These are phyloP conservation scores for Metalampra italica DNA, from an alignment of 2,888 invertebrate species.

Conservation along the genomic window DNA sequence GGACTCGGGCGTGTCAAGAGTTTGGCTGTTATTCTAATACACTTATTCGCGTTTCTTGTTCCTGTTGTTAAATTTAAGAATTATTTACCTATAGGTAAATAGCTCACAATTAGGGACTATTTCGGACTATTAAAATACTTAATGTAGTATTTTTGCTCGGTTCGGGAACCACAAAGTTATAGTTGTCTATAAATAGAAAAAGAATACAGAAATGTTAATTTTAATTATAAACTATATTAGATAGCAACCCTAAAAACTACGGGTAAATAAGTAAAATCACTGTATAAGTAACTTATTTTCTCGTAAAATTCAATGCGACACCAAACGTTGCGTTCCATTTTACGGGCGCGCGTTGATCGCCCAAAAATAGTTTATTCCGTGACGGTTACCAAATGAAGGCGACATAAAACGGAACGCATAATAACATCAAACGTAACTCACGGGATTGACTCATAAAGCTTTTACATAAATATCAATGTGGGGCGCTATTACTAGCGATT, in stretches of 20 bases:
- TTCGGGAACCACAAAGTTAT: no score
- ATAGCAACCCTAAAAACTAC: neutral
- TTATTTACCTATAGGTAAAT: no score
- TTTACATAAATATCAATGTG: slow-evolving; percentile 46
- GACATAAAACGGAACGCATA: slow-evolving; percentile 65
- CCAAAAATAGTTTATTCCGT: slow-evolving; percentile 64
- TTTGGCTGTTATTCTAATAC: no score
- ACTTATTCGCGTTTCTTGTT: no score
- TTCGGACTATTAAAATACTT: no score
- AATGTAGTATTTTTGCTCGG: no score
- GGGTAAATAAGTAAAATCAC: slow-evolving; percentile 16
- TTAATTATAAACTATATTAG: no score
- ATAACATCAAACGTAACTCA: slow-evolving; percentile 61
- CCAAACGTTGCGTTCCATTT: slow-evolving; percentile 54
- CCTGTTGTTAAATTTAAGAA: no score
- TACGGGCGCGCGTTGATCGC: slow-evolving; percentile 54
- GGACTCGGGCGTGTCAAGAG: no score
- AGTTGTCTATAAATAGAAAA: no score
- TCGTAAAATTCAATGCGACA: slow-evolving; percentile 66
- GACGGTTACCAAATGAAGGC: slow-evolving; percentile 53
- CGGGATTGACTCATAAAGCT: slow-evolving; percentile 66
- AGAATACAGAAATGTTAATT: no score
- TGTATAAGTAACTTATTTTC: slow-evolving; percentile 38
- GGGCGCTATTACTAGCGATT: slow-evolving; percentile 26
- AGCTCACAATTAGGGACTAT: no score